phyloP scores from a whole-genome alignment of 2,797 vertebrate species.

The Gobio occitaniae region DNA sequence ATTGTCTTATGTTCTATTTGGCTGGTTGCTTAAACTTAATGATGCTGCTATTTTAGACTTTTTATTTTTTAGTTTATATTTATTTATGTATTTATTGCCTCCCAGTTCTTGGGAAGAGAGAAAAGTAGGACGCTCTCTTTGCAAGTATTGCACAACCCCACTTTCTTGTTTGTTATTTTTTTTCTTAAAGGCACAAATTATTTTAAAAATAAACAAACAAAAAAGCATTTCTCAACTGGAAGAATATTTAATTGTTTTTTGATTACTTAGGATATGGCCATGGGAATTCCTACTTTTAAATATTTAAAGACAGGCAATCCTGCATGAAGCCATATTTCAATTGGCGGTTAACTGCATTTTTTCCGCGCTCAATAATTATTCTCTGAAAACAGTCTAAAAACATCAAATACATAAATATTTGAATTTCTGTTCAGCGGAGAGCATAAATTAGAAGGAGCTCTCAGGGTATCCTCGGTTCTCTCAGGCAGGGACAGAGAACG shows the following conservation, averaged over 20 bases:
- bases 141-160: conserved; percentile 76
- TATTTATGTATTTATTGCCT: conserved; percentile 70
- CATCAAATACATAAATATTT: conserved; percentile 66
- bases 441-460: conserved; percentile 56
- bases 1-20: conserved; percentile 76
- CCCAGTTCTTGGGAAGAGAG: conserved; percentile 71
- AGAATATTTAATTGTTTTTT: conserved; percentile 89
- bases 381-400: conserved; percentile 70
- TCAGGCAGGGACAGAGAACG: not conserved
- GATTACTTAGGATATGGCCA: conserved; percentile 82
- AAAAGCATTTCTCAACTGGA: conserved; percentile 79
- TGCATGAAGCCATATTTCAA: conserved; percentile 80
- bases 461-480: conserved; percentile 29
- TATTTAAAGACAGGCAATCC: conserved; percentile 82
- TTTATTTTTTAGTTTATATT: conserved; percentile 73
- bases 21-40: conserved; percentile 73
- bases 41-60: conserved; percentile 69
- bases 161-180: conserved; percentile 69
- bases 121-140: conserved; percentile 81
- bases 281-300: conserved; percentile 85
- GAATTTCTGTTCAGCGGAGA: conserved; percentile 62
- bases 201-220: conserved; percentile 84
- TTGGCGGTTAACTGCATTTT: conserved; percentile 75
- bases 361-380: conserved; percentile 77
- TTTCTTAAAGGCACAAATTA: conserved; percentile 76